Conservation (phyloP, 2,888 invertebrate species). For the Archaeoteleia sp. region DNA sequence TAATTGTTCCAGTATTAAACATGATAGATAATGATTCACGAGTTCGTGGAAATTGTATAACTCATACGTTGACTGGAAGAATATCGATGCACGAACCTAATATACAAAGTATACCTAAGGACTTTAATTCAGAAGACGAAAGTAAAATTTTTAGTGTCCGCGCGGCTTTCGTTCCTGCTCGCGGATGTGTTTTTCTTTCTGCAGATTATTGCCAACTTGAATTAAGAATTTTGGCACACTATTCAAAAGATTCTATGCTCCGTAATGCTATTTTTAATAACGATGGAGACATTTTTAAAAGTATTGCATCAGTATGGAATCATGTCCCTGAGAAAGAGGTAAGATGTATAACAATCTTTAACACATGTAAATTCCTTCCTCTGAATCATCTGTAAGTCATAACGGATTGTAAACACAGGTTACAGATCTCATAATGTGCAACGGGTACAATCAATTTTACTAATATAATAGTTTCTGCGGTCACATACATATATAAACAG, state of each 20-base stretch:
- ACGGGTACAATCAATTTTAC: too few relatives aligned
- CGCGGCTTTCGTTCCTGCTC: constrained; percentile 80
- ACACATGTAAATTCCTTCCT: neutral
- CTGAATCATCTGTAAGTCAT: constrained; percentile 8
- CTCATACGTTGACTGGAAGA: constrained; percentile 85
- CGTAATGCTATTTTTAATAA: constrained; percentile 79
- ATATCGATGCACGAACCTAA: constrained; percentile 95
- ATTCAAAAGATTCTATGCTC: constrained; percentile 85
- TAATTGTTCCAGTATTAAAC: constrained; percentile 68
- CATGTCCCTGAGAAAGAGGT: constrained; percentile 80
- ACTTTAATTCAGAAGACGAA: constrained; percentile 79
- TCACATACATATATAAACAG: too few relatives aligned
- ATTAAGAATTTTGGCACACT: constrained; percentile 93
- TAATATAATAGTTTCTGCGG: too few relatives aligned
- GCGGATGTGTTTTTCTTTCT: constrained; percentile 83
- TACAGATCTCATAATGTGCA: too few relatives aligned
- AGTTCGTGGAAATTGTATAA: constrained; percentile 82
- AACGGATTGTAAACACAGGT: too few relatives aligned
- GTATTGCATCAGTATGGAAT: constrained; percentile 91
- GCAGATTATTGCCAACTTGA: constrained; percentile 98
- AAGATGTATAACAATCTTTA: constrained; percentile 49
- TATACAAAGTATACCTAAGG: constrained; percentile 92
- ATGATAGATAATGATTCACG: constrained; percentile 72
- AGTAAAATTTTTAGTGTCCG: constrained; percentile 78
- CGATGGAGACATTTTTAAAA: constrained; percentile 87